A percentile compares a stretch with the other conserved stretches of the same genome.
Evolutionary conservation across 2,113 vertebrate genomes (phyloP).

Genomic region (Gnathonemus echidnorhynchus): DNA sequence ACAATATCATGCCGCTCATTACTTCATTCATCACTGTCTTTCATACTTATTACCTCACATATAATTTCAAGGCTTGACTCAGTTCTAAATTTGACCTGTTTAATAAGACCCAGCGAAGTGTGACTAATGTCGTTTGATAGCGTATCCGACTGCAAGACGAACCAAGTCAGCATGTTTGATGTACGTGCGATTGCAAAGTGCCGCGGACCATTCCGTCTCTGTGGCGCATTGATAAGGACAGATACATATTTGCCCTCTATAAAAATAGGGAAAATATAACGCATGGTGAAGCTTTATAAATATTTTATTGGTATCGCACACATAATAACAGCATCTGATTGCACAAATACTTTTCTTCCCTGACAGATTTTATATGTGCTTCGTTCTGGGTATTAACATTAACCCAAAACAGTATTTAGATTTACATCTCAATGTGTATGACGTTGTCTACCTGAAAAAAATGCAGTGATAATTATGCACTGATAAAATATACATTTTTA

Average conservation of each 20-base stretch:
- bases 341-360: not conserved
- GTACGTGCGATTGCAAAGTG: not conserved
- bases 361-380: not conserved
- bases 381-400: not conserved
- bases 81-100: slow-evolving; percentile 20
- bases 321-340: not conserved
- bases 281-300: not conserved
- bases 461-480: not conserved
- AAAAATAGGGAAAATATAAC: not conserved
- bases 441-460: not conserved
- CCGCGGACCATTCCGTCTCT: not conserved
- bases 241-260: not conserved
- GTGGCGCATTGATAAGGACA: not conserved
- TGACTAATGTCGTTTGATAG: slow-evolving; percentile 20
- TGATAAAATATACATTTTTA: not conserved
- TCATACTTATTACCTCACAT: slow-evolving; percentile 23
- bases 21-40: slow-evolving; percentile 20
- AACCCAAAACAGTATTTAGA: not conserved
- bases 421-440: not conserved
- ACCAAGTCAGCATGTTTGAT: slow-evolving; percentile 17
- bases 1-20: not conserved
- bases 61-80: slow-evolving; percentile 10
- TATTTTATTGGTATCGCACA: not conserved
- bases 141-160: slow-evolving; percentile 1
- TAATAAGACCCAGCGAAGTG: slow-evolving; percentile 14